Evolutionary conservation across 2,888 invertebrate genomes (phyloP).

Genomic region (Pelosia muscerda): DNA sequence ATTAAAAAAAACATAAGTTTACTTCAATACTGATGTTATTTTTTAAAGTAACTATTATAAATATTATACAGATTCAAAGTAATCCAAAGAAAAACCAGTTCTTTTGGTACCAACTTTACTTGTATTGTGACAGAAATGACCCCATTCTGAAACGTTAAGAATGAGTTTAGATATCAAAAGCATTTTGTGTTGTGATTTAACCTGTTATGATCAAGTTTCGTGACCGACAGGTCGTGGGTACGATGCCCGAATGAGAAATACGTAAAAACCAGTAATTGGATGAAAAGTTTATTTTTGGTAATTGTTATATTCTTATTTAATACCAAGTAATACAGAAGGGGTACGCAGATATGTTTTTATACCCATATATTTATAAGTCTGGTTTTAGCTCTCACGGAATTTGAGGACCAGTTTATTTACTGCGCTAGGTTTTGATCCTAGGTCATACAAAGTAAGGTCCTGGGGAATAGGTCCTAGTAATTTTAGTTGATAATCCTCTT

Average conservation of each 20-base stretch:
- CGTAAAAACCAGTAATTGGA: slow-evolving; percentile 17
- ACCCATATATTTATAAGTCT: not conserved
- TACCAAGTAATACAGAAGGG: not conserved
- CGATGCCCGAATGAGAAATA: slow-evolving; percentile 28
- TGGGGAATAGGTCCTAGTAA: too few species aligned
- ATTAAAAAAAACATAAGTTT: too few species aligned
- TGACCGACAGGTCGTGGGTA: slow-evolving; percentile 54
- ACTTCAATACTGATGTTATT: not conserved
- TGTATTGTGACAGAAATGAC: slow-evolving; percentile 20
- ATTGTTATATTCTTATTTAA: not conserved
- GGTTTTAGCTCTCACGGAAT: not conserved
- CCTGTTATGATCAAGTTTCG: slow-evolving; percentile 47
- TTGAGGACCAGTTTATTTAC: not conserved
- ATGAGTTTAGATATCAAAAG: slow-evolving; percentile 27
- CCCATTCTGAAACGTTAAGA: slow-evolving; percentile 32
- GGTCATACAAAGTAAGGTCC: too few species aligned
- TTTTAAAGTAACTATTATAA: not conserved
- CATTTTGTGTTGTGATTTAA: slow-evolving; percentile 34
- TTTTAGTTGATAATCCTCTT: too few species aligned
- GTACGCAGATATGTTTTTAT: not conserved
- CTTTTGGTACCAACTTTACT: not conserved
- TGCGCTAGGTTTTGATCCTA: not conserved
- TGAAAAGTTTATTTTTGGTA: not conserved
- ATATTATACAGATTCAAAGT: not conserved
- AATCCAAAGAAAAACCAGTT: slow-evolving; percentile 9